These are phyloP conservation scores for Ormyrus labotus DNA, from an alignment of 2,888 invertebrate genomes.

Conservation along the genomic window DNA sequence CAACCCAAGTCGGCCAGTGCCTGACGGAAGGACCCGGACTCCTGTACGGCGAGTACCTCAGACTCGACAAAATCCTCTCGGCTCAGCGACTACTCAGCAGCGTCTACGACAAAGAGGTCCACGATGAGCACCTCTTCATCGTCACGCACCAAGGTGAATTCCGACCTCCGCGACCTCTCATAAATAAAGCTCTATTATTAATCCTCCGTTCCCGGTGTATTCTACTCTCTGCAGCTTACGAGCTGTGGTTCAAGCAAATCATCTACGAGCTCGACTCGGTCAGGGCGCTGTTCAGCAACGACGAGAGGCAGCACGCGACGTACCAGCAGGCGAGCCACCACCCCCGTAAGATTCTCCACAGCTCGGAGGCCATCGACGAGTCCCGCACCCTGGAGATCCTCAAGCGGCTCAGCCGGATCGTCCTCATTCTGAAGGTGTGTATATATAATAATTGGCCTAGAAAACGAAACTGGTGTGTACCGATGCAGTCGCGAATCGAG, in stretches of 20 bases:
- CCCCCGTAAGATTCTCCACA: slow-evolving; percentile 48
- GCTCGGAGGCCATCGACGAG: slow-evolving; percentile 86
- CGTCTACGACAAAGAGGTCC: slow-evolving; percentile 84
- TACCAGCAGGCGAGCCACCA: not conserved
- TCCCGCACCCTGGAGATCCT: slow-evolving; percentile 94
- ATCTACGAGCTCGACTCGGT: slow-evolving; percentile 97
- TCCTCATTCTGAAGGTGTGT: slow-evolving; percentile 91
- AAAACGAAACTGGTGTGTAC: too few species aligned
- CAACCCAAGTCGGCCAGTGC: slow-evolving; percentile 77
- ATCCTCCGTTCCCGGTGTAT: too few species aligned
- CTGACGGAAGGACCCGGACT: slow-evolving; percentile 86
- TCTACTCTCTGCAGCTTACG: slow-evolving; percentile 87
- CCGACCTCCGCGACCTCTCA: not conserved
- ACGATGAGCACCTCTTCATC: slow-evolving; percentile 98
- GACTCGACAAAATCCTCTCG: slow-evolving; percentile 90
- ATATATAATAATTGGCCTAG: too few species aligned
- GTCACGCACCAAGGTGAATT: slow-evolving; percentile 95
- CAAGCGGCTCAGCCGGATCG: slow-evolving; percentile 92
- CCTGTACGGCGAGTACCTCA: slow-evolving; percentile 93
- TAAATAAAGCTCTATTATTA: not conserved
- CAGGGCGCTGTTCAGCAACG: slow-evolving; percentile 83
- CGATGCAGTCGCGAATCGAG: too few species aligned
- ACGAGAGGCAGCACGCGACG: slow-evolving; percentile 68
- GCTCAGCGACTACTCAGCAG: slow-evolving; percentile 90
- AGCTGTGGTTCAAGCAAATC: slow-evolving; percentile 99